Conservation (phyloP, 2,113 vertebrate genomes). For the Larimichthys crocea region DNA sequence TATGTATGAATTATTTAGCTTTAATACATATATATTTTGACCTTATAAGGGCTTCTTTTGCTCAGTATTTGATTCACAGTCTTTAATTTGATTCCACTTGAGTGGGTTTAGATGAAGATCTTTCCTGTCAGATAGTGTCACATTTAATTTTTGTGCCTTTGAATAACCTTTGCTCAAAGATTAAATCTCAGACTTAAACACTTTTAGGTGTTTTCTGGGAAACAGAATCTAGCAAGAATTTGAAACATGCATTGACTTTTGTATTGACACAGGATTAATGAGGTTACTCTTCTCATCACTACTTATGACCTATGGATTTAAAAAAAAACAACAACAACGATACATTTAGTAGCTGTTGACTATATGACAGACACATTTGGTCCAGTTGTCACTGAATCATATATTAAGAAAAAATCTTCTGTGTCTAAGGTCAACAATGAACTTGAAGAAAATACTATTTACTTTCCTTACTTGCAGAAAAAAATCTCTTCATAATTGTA, state of each 20-base stretch:
- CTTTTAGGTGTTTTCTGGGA: background rate
- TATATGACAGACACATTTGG: background rate
- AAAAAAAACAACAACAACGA: background rate
- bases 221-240: background rate
- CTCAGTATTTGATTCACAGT: conserved; percentile 18
- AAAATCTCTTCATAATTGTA: conserved; percentile 10
- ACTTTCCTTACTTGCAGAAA: background rate
- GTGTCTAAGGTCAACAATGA: conserved; percentile 2
- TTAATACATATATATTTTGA: background rate
- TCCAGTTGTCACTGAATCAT: background rate
- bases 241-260: no score
- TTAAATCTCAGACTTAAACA: conserved; percentile 15
- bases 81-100: conserved; percentile 33
- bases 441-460: background rate
- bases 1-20: conserved; percentile 1
- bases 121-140: background rate
- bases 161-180: conserved; percentile 27
- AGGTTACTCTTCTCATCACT: background rate
- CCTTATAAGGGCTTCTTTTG: conserved; percentile 1
- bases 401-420: background rate
- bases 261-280: background rate
- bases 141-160: conserved; percentile 26
- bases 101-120: conserved; percentile 19
- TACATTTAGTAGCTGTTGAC: background rate
- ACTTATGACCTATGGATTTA: background rate